A percentile compares a stretch with the other conserved stretches of the same genome.
Evolutionary conservation across 2,797 vertebrate genomes (phyloP).

Genomic region (Gadopsis bispinosus): DNA sequence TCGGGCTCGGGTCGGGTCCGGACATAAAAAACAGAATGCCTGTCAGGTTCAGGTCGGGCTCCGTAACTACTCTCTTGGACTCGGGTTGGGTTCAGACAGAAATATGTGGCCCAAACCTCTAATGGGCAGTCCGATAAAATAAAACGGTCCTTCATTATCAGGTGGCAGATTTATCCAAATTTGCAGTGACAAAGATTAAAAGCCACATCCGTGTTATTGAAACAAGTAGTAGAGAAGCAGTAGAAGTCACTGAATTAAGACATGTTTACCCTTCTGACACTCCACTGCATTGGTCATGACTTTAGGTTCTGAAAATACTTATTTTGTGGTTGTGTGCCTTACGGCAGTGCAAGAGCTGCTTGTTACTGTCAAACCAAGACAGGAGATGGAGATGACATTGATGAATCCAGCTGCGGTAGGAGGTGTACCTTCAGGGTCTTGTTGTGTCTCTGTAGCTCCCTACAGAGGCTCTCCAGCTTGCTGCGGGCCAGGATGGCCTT

Average conservation of each 20-base stretch:
- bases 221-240: too few relatives aligned
- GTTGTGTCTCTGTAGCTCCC: conserved; percentile 98
- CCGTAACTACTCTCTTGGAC: too few relatives aligned
- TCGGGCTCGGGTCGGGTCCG: too few relatives aligned
- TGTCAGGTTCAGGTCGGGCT: too few relatives aligned
- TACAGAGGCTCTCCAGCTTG: conserved; percentile 97
- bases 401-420: neutral
- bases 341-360: neutral
- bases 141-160: neutral
- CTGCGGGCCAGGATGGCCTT: conserved; percentile 97
- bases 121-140: too few relatives aligned
- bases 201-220: too few relatives aligned
- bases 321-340: neutral
- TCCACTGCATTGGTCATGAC: neutral
- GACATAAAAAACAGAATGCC: too few relatives aligned
- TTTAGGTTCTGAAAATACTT: neutral
- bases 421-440: conserved; percentile 95
- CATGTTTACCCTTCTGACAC: neutral
- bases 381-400: neutral
- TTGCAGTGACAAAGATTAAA: neutral
- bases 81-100: too few relatives aligned
- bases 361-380: too few relatives aligned
- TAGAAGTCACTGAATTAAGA: too few relatives aligned
- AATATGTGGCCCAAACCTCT: too few relatives aligned
- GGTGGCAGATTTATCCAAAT: neutral